A percentile compares a stretch with the other conserved stretches of the same genome.
Conservation (phyloP, 2,797 vertebrate genomes). For the Australoheros facetus region DNA sequence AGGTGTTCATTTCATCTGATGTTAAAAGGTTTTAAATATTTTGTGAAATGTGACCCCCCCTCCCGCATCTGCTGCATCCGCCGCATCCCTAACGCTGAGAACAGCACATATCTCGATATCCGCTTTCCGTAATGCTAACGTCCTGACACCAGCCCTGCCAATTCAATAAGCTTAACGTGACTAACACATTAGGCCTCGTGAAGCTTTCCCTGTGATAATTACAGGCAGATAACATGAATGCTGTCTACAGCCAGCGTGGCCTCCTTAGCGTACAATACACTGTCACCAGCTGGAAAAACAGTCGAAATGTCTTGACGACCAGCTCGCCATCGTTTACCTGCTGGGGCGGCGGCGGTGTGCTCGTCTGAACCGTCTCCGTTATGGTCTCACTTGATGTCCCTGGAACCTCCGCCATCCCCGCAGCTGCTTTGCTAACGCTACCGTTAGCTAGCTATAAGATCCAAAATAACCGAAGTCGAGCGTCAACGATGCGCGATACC, state of each 20-base stretch:
- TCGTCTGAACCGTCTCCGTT: conserved; percentile 82
- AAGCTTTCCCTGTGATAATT: not conserved
- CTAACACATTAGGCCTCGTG: not conserved
- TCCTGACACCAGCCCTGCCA: not conserved
- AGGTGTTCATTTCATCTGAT: not conserved
- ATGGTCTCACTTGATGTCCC: conserved; percentile 85
- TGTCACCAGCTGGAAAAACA: not conserved
- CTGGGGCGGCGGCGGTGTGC: conserved; percentile 81
- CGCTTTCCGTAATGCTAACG: not conserved
- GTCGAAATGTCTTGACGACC: fast-evolving
- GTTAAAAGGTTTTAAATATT: too few relatives aligned
- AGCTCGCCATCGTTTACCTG: conserved; percentile 65
- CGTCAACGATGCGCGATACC: not conserved
- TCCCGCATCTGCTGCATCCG: too few relatives aligned
- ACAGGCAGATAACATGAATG: not conserved
- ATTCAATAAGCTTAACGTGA: not conserved
- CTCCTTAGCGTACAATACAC: not conserved
- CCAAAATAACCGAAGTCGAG: not conserved
- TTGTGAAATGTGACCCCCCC: too few relatives aligned
- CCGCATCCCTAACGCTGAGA: not conserved
- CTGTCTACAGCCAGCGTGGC: not conserved
- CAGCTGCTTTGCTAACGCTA: conserved; percentile 60
- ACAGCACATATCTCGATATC: not conserved
- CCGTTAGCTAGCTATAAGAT: conserved; percentile 39
- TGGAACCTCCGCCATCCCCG: conserved; percentile 83